Base-by-base conservation (phyloP, 2,797 vertebrate species). In the Vireo griseus region DNA sequence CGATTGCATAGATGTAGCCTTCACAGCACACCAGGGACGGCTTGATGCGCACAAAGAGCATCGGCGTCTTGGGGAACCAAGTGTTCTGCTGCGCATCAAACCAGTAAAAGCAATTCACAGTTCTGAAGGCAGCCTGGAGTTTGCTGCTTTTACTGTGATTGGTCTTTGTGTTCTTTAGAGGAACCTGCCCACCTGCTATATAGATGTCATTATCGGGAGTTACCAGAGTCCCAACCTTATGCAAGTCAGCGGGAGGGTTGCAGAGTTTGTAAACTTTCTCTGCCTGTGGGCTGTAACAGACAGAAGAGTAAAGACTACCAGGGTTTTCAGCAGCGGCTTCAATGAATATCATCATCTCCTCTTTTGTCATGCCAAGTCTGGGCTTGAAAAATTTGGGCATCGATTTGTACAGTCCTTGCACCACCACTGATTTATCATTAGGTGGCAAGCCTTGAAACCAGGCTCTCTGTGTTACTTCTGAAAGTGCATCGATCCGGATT, bases 301-400 rank as follows among this genome's bases (percentile, higher is more conserved):
- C 99, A 69, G 99, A 99, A 21, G 98, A 98, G 63, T 98, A 98
- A 88, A 98, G 88, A 79, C 98, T 97, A 67, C 98, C 98, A 5
- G 98, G 97, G 55, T 98, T 98, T 96, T 99, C 99, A 42, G 98
- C 98, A 92, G 98, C 97, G 72, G 99, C 99, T 98, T 99, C 99
- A 93, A 99, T 98, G 96, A 99, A 99, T 93, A 99, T 99, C 72
- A 99, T 98, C 99, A 99, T 99, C 96, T 99, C 99, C 96, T 99
- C 99, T 98, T 99, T 99, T 50, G 99, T 99, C 99, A 99, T 99
- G 83, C 99, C 99, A 40, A 99, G 97, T 42, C 99, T 98, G 8
- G 99, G 99, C 92, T 99, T 99, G 98, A 99, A 99, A 96, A 99
- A 99, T 97, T 99, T 99, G 93, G 99, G 99, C 99, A 99, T 99